Evolutionary conservation across 2,113 vertebrate genomes (phyloP).

Genomic region (Strix aluco): DNA sequence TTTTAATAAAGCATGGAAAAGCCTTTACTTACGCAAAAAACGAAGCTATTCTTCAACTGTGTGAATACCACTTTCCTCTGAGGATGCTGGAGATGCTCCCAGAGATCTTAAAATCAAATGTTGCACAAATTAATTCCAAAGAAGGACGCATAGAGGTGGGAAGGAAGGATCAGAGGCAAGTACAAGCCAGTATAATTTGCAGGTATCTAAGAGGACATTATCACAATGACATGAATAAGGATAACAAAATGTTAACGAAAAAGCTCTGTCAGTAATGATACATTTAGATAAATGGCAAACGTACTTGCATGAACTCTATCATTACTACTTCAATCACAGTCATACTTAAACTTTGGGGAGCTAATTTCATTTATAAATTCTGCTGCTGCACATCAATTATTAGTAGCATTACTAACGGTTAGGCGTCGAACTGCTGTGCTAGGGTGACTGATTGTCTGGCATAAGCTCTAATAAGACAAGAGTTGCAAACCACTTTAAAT

Average conservation of each 20-base stretch:
- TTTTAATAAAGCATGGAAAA: neutral
- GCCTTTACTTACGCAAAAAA: neutral
- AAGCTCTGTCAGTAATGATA: slow-evolving; percentile 13
- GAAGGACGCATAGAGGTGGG: neutral
- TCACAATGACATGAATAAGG: slow-evolving; percentile 21
- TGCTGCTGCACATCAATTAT: slow-evolving; percentile 32
- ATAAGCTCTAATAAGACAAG: slow-evolving; percentile 22
- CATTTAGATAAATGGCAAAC: slow-evolving; percentile 44
- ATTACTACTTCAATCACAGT: slow-evolving; percentile 35
- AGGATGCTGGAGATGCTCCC: neutral
- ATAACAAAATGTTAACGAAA: slow-evolving; percentile 22
- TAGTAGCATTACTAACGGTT: neutral
- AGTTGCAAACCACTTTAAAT: slow-evolving; percentile 52
- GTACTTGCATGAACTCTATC: slow-evolving; percentile 15
- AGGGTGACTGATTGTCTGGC: slow-evolving; percentile 17
- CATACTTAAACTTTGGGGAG: slow-evolving; percentile 44
- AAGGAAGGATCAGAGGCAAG: neutral
- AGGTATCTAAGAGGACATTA: slow-evolving; percentile 22
- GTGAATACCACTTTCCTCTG: neutral
- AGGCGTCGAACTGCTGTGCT: neutral
- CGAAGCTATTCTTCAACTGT: neutral
- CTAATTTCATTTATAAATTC: slow-evolving; percentile 56
- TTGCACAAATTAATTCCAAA: neutral
- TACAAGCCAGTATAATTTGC: slow-evolving; percentile 15
- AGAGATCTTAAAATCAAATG: neutral